Evolutionary conservation across 2,113 vertebrate species (phyloP), one percentile per base, ranked within the genome.

Genomic region (Varanus komodoensis): DNA sequence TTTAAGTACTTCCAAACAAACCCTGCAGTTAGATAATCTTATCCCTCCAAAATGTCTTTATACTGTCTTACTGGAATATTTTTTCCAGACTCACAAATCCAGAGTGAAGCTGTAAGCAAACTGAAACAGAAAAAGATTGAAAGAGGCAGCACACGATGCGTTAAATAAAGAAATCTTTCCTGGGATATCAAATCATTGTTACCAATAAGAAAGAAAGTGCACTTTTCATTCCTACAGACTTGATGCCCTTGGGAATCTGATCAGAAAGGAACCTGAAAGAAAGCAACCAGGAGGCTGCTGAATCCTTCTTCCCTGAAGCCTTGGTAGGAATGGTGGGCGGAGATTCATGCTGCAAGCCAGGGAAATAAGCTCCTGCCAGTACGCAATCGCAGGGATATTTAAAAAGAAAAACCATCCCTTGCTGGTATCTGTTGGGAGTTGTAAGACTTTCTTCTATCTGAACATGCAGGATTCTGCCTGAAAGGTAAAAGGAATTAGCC

Each of bases 121-220:
- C 6, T 32, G 50, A 54, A 54, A 81, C 44, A 48, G 52, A 81
- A 52, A 14, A 14, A 44, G 29, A 52, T 52, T 29, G 48, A 79
- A 25, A 32, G 48, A 38, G 50, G 54, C 5, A n/a, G 14, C 27
- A 54, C 48, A 50, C 79, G 6, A n/a, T 54, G 50, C 50, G 32
- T 54, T 81, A 54, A 81, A 81, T 81, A 81, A 81, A 50, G 52
- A 81, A 81, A 81, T 54, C 54, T 81, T 81, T 32, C 79, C 79
- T 81, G 79, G 79, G 79, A 54, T 54, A 81, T 54, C 50, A 81
- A 80, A 81, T 54, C 79, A 81, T 29, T 27, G 79, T 54, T 50
- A 54, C 27, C 54, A 80, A 54, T 50, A 54, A 81, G 79, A 81
- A 81, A 54, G 78, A 50, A 15, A 27, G 5, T 27, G 29, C 19